Percentiles rank a stretch among this genome's conserved stretches.
Evolutionary conservation across 2,888 invertebrate genomes (phyloP).

Genomic region (Patella depressa): DNA sequence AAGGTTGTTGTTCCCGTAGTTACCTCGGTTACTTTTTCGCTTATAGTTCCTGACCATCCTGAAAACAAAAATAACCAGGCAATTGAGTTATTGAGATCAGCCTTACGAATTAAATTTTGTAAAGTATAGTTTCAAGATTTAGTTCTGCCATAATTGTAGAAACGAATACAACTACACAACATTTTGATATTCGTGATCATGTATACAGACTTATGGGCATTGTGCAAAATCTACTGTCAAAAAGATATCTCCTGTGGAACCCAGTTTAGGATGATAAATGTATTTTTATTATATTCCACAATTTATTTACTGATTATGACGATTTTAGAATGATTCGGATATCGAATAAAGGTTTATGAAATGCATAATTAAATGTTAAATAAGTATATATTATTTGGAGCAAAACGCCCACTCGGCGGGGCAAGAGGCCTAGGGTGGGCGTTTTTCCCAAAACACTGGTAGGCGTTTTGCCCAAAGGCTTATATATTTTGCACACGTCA

Average conservation of each 20-base stretch:
- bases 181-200: too few relatives aligned
- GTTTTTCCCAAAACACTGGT: background rate
- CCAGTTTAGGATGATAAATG: too few relatives aligned
- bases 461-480: background rate
- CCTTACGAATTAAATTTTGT: background rate
- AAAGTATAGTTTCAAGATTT: background rate
- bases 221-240: too few relatives aligned
- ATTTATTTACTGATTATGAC: too few relatives aligned
- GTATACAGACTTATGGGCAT: too few relatives aligned
- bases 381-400: background rate
- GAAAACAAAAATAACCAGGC: background rate
- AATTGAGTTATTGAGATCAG: too few relatives aligned
- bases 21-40: background rate
- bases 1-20: background rate
- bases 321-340: too few relatives aligned
- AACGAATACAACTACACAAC: too few relatives aligned
- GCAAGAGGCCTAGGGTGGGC: background rate
- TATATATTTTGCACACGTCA: background rate
- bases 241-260: too few relatives aligned
- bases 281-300: too few relatives aligned
- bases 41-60: background rate
- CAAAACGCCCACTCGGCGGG: background rate
- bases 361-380: background rate
- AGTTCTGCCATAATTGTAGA: background rate
- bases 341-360: too few relatives aligned